A percentile compares a stretch with the other conserved stretches of the same genome.
Conservation (phyloP, 2,888 invertebrate species). For the Alcis repandata region DNA sequence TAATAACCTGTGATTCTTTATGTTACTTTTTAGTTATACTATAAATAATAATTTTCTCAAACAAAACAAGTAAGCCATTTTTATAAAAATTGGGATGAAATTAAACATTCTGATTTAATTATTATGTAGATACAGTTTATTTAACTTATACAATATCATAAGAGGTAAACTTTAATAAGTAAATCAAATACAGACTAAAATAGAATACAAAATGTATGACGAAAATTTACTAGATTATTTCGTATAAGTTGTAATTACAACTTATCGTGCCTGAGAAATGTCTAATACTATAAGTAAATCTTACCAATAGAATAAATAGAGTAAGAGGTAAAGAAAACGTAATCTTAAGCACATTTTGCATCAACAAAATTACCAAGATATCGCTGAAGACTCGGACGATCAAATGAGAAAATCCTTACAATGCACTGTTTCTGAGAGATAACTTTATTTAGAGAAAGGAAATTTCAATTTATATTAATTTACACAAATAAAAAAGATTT, state of each 20-base stretch:
- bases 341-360: constrained; percentile 85
- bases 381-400: constrained; percentile 48
- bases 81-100: not conserved
- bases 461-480: not conserved
- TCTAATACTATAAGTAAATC: constrained; percentile 27
- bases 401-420: constrained; percentile 35
- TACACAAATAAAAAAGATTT: not conserved
- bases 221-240: constrained; percentile 7
- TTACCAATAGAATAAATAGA: constrained; percentile 34
- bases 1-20: too few relatives aligned
- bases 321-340: constrained; percentile 44
- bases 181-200: not conserved
- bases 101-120: not conserved
- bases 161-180: constrained; percentile 17
- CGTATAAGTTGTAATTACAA: constrained; percentile 11
- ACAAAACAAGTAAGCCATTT: too few relatives aligned
- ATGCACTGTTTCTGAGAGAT: constrained; percentile 33
- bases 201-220: constrained; percentile 1
- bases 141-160: constrained; percentile 32
- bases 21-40: too few relatives aligned
- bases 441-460: constrained; percentile 2
- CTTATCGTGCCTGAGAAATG: constrained; percentile 27
- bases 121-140: constrained; percentile 47
- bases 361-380: constrained; percentile 84
- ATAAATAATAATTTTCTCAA: too few relatives aligned